phyloP scores from a whole-genome alignment of 2,797 vertebrate genomes.

The Tamandua tetradactyla region DNA sequence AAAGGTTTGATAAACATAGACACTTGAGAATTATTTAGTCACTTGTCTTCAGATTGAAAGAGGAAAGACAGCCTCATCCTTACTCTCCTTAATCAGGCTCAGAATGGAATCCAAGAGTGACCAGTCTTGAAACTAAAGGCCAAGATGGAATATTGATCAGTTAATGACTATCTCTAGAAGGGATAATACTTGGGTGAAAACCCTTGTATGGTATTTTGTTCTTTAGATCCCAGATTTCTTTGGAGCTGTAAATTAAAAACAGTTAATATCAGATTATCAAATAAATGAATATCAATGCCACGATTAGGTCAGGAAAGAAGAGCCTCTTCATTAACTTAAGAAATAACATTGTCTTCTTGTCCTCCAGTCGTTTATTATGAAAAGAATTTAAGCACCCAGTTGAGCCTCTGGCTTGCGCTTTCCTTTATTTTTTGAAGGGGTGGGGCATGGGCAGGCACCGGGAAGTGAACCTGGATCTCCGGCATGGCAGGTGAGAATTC shows the following conservation, averaged over 20 bases:
- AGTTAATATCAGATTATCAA: conserved; percentile 44
- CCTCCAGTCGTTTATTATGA: not conserved
- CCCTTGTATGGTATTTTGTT: conserved; percentile 12
- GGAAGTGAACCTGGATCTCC: too few species aligned
- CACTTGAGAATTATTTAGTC: not conserved
- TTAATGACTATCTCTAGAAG: conserved; percentile 41
- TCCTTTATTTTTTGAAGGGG: too few species aligned
- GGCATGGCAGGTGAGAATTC: too few species aligned
- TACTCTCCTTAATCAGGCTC: conserved; percentile 26
- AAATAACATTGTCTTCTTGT: conserved; percentile 11
- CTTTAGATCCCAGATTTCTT: conserved; percentile 38
- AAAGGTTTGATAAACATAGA: conserved; percentile 37
- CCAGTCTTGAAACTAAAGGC: conserved; percentile 53
- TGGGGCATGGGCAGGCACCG: too few species aligned
- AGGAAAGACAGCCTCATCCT: not conserved
- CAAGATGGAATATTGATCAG: conserved; percentile 11
- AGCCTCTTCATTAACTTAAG: not conserved
- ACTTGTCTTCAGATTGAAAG: not conserved
- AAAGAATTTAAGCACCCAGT: not conserved
- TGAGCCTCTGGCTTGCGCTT: not conserved
- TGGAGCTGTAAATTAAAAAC: not conserved
- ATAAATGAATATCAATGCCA: conserved; percentile 40
- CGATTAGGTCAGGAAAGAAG: not conserved
- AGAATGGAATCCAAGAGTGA: conserved; percentile 46
- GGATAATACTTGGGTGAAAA: conserved; percentile 45